Percentiles rank a stretch among this genome's conserved stretches.
Conservation (phyloP, 2,113 vertebrate genomes). For the Nibea coibor region DNA sequence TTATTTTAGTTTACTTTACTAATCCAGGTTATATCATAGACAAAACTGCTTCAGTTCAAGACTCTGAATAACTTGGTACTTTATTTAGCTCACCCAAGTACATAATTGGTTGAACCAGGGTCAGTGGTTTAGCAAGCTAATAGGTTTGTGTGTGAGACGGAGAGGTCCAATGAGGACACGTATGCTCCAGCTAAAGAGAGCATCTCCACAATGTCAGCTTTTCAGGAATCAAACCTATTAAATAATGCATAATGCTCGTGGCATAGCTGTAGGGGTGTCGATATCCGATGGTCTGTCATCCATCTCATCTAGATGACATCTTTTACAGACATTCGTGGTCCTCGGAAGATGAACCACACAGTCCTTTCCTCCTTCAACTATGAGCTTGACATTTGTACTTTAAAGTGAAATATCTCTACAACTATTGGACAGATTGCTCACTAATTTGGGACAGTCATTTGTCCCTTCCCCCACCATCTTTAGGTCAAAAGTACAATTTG, state of each 20-base stretch:
- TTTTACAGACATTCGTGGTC: not conserved
- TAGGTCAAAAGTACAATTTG: not conserved
- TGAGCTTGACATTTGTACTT: not conserved
- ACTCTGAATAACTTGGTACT: slow-evolving; percentile 28
- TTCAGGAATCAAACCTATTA: too few relatives aligned
- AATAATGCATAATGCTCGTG: not conserved
- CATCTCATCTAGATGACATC: not conserved
- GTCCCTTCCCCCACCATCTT: not conserved
- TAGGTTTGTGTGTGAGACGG: slow-evolving; percentile 11
- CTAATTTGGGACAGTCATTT: not conserved
- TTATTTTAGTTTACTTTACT: slow-evolving; percentile 15
- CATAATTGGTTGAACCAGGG: slow-evolving; percentile 68
- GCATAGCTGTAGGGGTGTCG: not conserved
- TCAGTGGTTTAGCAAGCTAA: slow-evolving; percentile 26
- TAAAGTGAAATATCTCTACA: not conserved
- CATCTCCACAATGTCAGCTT: slow-evolving; percentile 9
- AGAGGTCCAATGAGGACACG: slow-evolving; percentile 17
- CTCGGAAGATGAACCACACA: not conserved
- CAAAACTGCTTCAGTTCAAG: slow-evolving; percentile 37
- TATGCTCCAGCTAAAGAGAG: slow-evolving; percentile 27
- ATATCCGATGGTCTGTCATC: too few relatives aligned
- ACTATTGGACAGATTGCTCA: not conserved
- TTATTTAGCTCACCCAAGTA: slow-evolving; percentile 62
- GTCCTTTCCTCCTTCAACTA: not conserved
- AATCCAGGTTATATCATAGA: slow-evolving; percentile 9